These are phyloP conservation scores for Saturnia pavonia DNA, from an alignment of 2,888 invertebrate genomes.

Conservation along the genomic window DNA sequence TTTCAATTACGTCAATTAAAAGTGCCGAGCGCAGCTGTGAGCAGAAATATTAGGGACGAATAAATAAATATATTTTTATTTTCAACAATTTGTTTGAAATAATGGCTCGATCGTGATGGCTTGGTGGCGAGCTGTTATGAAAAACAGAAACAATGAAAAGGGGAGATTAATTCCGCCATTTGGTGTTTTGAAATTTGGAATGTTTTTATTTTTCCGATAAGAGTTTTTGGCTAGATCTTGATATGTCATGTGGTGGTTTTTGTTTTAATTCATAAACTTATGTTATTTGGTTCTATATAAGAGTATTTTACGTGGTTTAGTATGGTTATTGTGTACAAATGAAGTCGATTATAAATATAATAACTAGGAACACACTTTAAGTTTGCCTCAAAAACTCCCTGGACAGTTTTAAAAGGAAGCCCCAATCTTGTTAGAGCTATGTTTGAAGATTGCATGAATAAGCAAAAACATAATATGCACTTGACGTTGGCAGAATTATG, in stretches of 20 bases:
- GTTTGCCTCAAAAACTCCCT: too few species aligned
- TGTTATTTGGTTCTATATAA: too few species aligned
- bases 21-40: slow-evolving; percentile 51
- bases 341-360: too few species aligned
- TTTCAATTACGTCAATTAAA: slow-evolving; percentile 76
- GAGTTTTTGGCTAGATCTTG: too few species aligned
- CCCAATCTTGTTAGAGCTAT: too few species aligned
- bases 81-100: slow-evolving; percentile 17
- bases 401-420: too few species aligned
- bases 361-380: too few species aligned
- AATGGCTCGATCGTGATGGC: slow-evolving; percentile 16
- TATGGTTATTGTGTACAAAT: too few species aligned
- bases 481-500: too few species aligned
- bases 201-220: not conserved
- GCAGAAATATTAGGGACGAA: slow-evolving; percentile 34
- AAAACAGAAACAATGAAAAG: slow-evolving; percentile 12
- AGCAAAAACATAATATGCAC: too few species aligned
- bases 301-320: too few species aligned
- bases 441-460: too few species aligned
- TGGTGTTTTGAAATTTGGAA: not conserved
- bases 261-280: not conserved
- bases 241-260: not conserved
- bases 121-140: not conserved
- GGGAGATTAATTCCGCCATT: not conserved
- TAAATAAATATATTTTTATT: not conserved